phyloP scores from a whole-genome alignment of 2,113 vertebrate genomes.

The Cephalopterus ornatus region DNA sequence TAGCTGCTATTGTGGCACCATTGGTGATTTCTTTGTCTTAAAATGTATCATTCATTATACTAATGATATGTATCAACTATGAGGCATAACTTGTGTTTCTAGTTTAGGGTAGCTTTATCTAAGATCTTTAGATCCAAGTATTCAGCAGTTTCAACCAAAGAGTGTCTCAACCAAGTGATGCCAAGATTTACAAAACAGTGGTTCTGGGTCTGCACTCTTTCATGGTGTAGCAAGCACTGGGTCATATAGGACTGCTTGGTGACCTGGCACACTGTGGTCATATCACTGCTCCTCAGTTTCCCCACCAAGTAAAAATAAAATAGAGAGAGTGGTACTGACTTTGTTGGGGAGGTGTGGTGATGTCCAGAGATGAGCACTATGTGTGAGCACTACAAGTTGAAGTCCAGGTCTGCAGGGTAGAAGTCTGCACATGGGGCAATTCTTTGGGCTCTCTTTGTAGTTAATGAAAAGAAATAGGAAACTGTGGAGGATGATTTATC shows the following conservation, averaged over 20 bases:
- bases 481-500: neutral
- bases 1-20: neutral
- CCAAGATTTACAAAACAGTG: neutral
- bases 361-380: neutral
- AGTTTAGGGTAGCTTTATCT: neutral
- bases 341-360: neutral
- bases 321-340: neutral
- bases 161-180: neutral
- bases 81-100: neutral
- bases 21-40: neutral
- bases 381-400: neutral
- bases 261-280: neutral
- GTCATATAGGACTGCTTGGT: neutral
- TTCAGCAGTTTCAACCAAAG: neutral
- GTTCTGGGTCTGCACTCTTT: neutral
- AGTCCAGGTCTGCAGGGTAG: neutral
- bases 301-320: neutral
- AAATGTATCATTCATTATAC: neutral
- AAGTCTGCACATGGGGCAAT: neutral
- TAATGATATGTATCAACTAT: neutral
- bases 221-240: neutral
- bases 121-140: neutral
- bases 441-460: neutral
- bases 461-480: constrained; percentile 7
- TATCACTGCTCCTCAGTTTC: neutral